Conservation (phyloP, 2,888 invertebrate species). For the Candidula unifasciata region DNA sequence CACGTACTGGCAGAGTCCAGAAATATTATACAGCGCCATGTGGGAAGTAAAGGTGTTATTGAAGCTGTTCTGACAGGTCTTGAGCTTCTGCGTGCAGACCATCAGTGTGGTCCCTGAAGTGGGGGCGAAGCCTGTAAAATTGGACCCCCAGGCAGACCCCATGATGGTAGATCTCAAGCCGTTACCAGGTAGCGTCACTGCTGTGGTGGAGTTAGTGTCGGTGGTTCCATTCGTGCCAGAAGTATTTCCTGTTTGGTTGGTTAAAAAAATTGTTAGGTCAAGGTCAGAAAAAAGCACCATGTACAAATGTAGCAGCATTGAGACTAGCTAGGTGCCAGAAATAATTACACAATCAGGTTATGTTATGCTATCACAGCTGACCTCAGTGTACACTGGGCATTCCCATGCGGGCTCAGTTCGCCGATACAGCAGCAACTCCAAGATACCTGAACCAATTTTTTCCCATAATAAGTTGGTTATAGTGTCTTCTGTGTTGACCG, state of each 20-base stretch:
- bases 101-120: neutral
- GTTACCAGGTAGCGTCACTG: neutral
- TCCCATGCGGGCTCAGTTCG: no score
- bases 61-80: slow-evolving; percentile 26
- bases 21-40: slow-evolving; percentile 16
- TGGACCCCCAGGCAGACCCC: neutral
- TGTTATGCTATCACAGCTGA: no score
- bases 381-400: no score
- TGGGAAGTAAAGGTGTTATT: slow-evolving; percentile 14
- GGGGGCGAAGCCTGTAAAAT: neutral
- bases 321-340: no score
- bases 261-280: neutral
- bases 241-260: neutral
- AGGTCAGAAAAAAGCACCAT: no score
- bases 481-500: no score
- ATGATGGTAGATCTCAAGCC: neutral
- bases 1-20: slow-evolving; percentile 30
- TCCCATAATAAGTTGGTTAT: no score
- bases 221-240: neutral
- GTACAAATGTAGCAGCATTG: no score
- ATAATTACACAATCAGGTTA: no score
- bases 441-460: no score
- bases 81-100: slow-evolving; percentile 20
- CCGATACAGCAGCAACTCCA: no score
- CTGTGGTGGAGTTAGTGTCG: neutral